Conservation (phyloP, 1,140 invertebrate species). For the Ceratosolen fusciceps region DNA sequence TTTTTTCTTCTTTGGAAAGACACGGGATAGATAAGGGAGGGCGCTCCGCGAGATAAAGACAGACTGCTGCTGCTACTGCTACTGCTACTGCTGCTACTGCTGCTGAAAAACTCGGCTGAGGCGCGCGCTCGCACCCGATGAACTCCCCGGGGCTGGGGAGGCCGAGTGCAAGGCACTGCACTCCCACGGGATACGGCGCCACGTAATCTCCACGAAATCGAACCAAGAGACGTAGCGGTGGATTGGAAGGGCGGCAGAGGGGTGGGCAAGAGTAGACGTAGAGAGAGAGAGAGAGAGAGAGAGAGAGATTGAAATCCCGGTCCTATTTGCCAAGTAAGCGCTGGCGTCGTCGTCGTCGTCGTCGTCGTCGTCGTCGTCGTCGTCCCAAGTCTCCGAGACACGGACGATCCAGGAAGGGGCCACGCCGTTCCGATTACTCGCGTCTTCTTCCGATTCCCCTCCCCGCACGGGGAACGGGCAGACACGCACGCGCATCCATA, state of each 20-base stretch:
- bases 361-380: too few species aligned
- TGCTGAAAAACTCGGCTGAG: constrained; percentile 10
- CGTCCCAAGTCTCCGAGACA: constrained; percentile 12
- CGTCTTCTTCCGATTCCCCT: constrained; percentile 37
- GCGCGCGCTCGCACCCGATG: constrained; percentile 8
- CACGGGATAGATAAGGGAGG: constrained; percentile 5
- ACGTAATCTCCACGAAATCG: constrained; percentile 70
- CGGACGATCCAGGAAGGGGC: constrained; percentile 60
- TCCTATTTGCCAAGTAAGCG: constrained; percentile 52
- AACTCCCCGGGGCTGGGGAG: constrained; percentile 48
- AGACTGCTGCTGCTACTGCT: too few species aligned
- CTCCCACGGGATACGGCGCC: constrained; percentile 69
- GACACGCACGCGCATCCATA: too few species aligned
- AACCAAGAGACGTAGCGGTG: constrained; percentile 18
- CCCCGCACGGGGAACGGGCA: too few species aligned
- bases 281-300: not conserved
- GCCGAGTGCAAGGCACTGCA: constrained; percentile 71
- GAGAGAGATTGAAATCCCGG: constrained; percentile 68
- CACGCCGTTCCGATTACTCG: constrained; percentile 66
- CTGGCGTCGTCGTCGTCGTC: too few species aligned
- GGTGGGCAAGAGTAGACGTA: constrained; percentile 53
- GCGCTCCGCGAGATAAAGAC: not conserved
- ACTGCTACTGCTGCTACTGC: too few species aligned
- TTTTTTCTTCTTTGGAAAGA: constrained; percentile 44
- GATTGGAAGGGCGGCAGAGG: not conserved